Evolutionary conservation across 2,797 vertebrate species (phyloP), one percentile per base, ranked within the genome.

Genomic region (Heterohyrax brucei): DNA sequence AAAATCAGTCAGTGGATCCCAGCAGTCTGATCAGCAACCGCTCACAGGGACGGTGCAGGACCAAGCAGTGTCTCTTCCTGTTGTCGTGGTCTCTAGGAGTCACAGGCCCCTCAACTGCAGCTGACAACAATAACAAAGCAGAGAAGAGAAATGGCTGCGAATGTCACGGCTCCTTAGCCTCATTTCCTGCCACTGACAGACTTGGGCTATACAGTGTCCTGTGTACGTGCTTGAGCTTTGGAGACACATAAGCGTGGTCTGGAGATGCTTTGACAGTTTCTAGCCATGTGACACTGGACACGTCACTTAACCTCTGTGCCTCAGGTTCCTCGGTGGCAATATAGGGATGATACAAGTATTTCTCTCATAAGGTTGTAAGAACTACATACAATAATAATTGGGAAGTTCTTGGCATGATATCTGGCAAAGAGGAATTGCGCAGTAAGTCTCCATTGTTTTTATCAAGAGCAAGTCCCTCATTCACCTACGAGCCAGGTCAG

Each of bases 171-270:
- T 4, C 59, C 14, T 72, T 5, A 1, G 19, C n/a, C 26, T 9
- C 24, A 10, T 0, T 5, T 4, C 64, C 30, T 4, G 16, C 64
- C 62, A 0, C 18, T 10, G 22, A 19, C 0, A 4, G 62, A 7
- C n/a, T 56, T 3, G 0, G 0, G 30, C 4, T n/a, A 14, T 12
- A 1, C 13, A 26, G 3, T 0, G 0, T 3, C 0, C 19, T 5
- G 24, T n/a, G 28, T 19, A 14, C 19, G 0, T 0, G 1, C 4
- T 50, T 26, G 14, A n/a, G 50, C 2, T 30, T 10, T 9, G 4
- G 62, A 46, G 5, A 39, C 39, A 50, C 56, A 4, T 5, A 21
- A 14, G 8, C 62, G 21, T 62, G 64, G 21, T 28, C 62, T 59
- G 26, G 66, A 76, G 80, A 33, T 24, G 1, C 61, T 33, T 39